Base-by-base conservation (phyloP, 2,113 vertebrate species). In the Elephas maximus region DNA sequence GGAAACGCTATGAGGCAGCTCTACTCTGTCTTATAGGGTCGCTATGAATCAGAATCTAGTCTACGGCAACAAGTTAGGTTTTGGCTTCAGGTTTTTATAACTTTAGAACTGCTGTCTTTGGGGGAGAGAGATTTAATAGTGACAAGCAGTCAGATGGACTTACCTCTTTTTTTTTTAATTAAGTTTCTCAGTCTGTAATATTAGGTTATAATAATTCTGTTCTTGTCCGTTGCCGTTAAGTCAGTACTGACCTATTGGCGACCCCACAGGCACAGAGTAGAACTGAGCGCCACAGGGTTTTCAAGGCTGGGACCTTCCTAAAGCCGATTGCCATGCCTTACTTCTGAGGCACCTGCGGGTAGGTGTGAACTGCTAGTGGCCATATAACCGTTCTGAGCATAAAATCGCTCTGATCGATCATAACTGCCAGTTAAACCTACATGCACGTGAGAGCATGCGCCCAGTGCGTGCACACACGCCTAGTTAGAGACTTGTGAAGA, bases 161-260 rank as follows among this genome's bases (percentile, higher is more conserved):
- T 73, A 24, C 23, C n/a, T 84, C 30, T 51, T 20, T 92, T 48
- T 80, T 96, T 60, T 73, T 37, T 74, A 90, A 48, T 78, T n/a
- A 77, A 65, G 28, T 95, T 79, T 65, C 21, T 89, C n/a, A 53
- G 53, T 44, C 44, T 20, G 8, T 84, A 48, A 28, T 37, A 63
- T 57, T 94, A 83, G 92, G 45, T 79, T 67, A 51, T 18, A 73
- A 26, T 74, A 26, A 71, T 94, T 91, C 41, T 73, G 69, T 37
- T 73, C 1, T 73, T 73, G 71, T 37, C 21, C 7, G 37, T 41
- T 74, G 71, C 73, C 28, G 6, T 30, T 74, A 5, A 74, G 73
- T 41, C 6, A 8, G 24, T 74, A 41, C 18, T 44, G 20, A 41
- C 73, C 21, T 3, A 6, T 37, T 37, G 3, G 18, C 6, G 21